phyloP scores from a whole-genome alignment of 1,140 invertebrate species.

The Manduca sexta region DNA sequence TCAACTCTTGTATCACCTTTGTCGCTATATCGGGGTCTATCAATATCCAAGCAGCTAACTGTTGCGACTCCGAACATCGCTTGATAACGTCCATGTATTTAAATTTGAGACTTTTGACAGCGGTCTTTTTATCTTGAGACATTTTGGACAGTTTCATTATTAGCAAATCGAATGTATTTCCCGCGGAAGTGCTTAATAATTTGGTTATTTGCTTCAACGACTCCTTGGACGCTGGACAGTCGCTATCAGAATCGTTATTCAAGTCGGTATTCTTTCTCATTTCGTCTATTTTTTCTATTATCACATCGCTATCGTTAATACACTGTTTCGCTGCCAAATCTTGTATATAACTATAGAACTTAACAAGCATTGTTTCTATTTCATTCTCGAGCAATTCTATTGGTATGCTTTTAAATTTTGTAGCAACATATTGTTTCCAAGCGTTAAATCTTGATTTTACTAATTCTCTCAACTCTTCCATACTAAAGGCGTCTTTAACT shows the following conservation, averaged over 20 bases:
- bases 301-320: constrained; percentile 39
- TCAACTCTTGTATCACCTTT: constrained; percentile 50
- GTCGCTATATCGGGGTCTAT: constrained; percentile 46
- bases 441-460: constrained; percentile 47
- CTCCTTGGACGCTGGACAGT: constrained; percentile 41
- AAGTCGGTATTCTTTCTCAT: constrained; percentile 28
- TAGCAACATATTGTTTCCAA: constrained; percentile 51
- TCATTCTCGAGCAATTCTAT: constrained; percentile 51
- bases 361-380: constrained; percentile 51
- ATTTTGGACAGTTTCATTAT: constrained; percentile 56
- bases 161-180: constrained; percentile 51
- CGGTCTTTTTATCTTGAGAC: constrained; percentile 42
- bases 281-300: constrained; percentile 46
- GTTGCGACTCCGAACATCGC: constrained; percentile 47
- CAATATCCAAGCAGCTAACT: constrained; percentile 48
- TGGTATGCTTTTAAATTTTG: constrained; percentile 54
- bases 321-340: constrained; percentile 47
- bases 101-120: constrained; percentile 52
- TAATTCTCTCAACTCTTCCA: constrained; percentile 50
- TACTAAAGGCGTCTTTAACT: constrained; percentile 52
- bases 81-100: constrained; percentile 53
- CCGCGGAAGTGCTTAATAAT: constrained; percentile 40
- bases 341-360: constrained; percentile 57
- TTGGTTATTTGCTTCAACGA: constrained; percentile 47
- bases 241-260: constrained; percentile 29